These are phyloP conservation scores for Excalfactoria chinensis DNA, from an alignment of 2,113 vertebrate species.

Conservation along the genomic window DNA sequence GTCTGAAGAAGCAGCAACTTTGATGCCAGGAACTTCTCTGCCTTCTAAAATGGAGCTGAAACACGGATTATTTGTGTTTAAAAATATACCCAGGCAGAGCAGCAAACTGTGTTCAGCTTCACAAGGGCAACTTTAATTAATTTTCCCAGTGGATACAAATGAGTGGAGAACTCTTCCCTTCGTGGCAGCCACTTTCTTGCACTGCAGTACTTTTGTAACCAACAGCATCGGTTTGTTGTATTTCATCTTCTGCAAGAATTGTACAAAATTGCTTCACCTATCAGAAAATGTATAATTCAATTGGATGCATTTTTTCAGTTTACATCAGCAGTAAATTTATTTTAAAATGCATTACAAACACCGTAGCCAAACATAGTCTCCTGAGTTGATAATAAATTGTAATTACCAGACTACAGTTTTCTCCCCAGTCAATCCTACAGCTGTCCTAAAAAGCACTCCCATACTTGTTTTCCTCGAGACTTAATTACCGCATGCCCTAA, in stretches of 20 bases:
- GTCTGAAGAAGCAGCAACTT: not conserved
- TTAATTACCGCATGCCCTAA: not conserved
- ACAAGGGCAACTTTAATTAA: not conserved
- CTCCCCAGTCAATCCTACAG: not conserved
- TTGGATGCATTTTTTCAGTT: not conserved
- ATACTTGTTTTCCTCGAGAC: not conserved
- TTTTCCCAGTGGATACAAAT: slow-evolving; percentile 24
- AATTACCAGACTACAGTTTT: slow-evolving; percentile 11
- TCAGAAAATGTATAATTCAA: not conserved
- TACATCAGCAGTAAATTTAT: not conserved
- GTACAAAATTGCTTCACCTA: not conserved
- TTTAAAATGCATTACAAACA: slow-evolving; percentile 19
- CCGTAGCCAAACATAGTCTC: not conserved
- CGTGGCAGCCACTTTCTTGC: not conserved
- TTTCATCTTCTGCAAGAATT: not conserved
- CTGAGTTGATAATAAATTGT: not conserved
- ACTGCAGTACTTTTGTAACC: not conserved
- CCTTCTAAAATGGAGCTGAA: not conserved
- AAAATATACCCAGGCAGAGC: not conserved
- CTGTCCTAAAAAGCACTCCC: not conserved
- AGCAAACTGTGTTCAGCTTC: not conserved
- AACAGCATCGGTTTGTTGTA: not conserved
- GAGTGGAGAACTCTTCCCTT: not conserved
- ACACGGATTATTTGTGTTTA: not conserved
- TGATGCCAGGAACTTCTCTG: not conserved